Evolutionary conservation across 1,140 invertebrate species (phyloP).

Genomic region (Maconellicoccus hirsutus): DNA sequence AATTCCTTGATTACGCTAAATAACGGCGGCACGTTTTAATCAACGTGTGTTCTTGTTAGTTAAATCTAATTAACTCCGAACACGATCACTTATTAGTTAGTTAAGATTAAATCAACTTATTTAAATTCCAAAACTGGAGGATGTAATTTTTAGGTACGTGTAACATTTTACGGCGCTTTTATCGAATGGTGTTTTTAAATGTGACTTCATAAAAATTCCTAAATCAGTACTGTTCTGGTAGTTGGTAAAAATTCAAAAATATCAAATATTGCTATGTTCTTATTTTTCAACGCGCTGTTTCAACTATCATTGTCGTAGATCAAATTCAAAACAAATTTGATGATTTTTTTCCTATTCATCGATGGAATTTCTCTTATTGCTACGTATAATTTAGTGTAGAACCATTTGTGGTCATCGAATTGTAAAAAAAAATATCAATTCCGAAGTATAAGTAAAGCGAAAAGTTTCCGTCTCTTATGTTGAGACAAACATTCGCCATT

Average conservation of each 20-base stretch:
- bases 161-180: too few relatives aligned
- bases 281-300: too few relatives aligned
- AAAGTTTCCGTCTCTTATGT: too few relatives aligned
- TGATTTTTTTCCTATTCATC: not conserved
- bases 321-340: not conserved
- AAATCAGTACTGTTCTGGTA: too few relatives aligned
- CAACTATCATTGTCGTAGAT: not conserved
- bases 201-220: too few relatives aligned
- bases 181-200: too few relatives aligned
- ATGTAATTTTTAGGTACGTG: too few relatives aligned
- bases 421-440: not conserved
- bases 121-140: not conserved
- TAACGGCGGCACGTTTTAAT: not conserved
- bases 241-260: too few relatives aligned
- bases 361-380: not conserved
- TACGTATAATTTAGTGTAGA: not conserved
- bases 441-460: too few relatives aligned
- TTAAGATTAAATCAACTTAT: not conserved
- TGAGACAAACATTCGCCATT: not conserved
- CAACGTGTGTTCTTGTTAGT: not conserved
- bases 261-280: too few relatives aligned
- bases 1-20: not conserved
- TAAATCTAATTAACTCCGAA: not conserved
- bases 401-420: not conserved
- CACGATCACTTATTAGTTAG: not conserved